phyloP scores from a whole-genome alignment of 2,888 invertebrate species.

The Caradrina kadenii region DNA sequence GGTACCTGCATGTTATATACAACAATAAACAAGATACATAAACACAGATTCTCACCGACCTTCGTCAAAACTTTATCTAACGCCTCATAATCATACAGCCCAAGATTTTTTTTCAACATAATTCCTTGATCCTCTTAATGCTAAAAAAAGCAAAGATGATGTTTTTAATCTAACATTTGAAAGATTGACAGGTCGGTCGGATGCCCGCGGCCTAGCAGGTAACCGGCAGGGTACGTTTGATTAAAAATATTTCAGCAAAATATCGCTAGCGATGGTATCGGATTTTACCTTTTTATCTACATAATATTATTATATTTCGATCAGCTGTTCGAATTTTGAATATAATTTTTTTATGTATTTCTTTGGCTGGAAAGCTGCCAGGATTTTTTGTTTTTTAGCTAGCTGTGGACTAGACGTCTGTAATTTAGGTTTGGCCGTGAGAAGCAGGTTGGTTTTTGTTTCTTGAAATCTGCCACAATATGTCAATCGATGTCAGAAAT shows the following conservation, averaged over 20 bases:
- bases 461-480: neutral
- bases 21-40: conserved; percentile 70
- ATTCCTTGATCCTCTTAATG: conserved; percentile 88
- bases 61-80: conserved; percentile 90
- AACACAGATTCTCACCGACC: conserved; percentile 79
- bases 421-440: neutral
- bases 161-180: conserved; percentile 90
- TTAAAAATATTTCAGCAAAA: conserved; percentile 90
- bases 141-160: conserved; percentile 87
- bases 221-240: conserved; percentile 80
- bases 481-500: neutral
- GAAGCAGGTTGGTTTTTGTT: neutral
- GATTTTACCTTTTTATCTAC: conserved; percentile 67
- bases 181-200: conserved; percentile 90
- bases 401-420: neutral
- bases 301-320: conserved; percentile 60
- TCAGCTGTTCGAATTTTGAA: conserved; percentile 57
- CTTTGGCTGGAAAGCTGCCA: conserved; percentile 38
- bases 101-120: conserved; percentile 74
- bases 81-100: conserved; percentile 87
- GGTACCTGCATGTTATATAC: conserved; percentile 61
- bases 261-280: conserved; percentile 75
- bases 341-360: conserved; percentile 20
- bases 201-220: conserved; percentile 83
- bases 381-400: conserved; percentile 1